Base-by-base conservation (phyloP, 30 jellyfish, hydroid and myxozoan genomes). In the Chironex yamaguchii region DNA sequence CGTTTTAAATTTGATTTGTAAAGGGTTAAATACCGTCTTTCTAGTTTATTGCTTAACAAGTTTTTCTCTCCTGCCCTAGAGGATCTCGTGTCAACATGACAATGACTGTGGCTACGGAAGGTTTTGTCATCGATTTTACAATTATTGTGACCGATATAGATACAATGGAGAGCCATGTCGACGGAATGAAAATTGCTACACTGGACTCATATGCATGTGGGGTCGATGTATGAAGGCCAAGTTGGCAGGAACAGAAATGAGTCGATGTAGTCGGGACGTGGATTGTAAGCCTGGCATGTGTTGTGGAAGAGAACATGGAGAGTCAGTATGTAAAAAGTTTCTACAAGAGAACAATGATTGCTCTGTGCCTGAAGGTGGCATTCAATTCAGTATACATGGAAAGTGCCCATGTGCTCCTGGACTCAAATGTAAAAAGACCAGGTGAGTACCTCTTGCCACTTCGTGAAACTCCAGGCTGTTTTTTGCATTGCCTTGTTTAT, bases 361-460 rank as follows among this genome's bases (percentile, higher is more conserved):
- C 85, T 23, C 91, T 25, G 93, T 82, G 12, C 85, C 94, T 22
- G 73, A 22, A 24, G 96, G 97, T 0, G 95, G 94, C 31, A 42
- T 70, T 11, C 25, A 29, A 4, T 89, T 71, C 70, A 49, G 82
- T 20, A 22, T 62, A 42, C 29, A 72, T 29, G 94, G 83, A 67
- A 81, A 84, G 1, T 94, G 99, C 64, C 86, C 99, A 11, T 94
- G 99, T 69, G 95, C 93, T 4, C 62, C 31, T 76, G 99, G 99
- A 31, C 88, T 87, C 71, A 87, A 65, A 30, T 94, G 99, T 42
- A 9, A 17, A 17, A 42, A 42, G 58, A 42, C 58, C 9, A 42
- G 58, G 58, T 42, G 58, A 42, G 58, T n/a, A n/a, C n/a, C n/a
- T n/a, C n/a, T n/a, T n/a, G n/a, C n/a, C n/a, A n/a, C n/a, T n/a